These are phyloP conservation scores for Chirona hameri DNA, from an alignment of 2,888 invertebrate genomes.

Conservation along the genomic window DNA sequence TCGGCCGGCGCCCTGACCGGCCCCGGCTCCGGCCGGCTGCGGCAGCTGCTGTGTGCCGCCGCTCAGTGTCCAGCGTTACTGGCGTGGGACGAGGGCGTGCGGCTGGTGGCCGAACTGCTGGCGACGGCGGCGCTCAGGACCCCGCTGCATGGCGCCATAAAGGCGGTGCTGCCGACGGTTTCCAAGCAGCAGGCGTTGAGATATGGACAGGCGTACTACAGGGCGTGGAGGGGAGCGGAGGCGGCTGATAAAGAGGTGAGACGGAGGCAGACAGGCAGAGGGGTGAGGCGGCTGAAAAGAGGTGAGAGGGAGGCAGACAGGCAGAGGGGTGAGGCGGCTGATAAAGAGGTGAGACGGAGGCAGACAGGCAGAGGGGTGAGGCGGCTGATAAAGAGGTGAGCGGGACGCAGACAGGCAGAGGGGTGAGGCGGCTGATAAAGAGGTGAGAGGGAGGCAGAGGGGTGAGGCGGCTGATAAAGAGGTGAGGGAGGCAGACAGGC, in stretches of 20 bases:
- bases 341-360: too few species aligned
- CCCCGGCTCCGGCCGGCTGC: not conserved
- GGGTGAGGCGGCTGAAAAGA: not conserved
- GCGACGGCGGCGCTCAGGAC: not conserved
- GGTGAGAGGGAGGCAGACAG: too few species aligned
- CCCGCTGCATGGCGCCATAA: not conserved
- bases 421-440: too few species aligned
- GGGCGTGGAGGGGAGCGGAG: not conserved
- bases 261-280: not conserved
- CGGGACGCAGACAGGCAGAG: too few species aligned
- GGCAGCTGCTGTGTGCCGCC: constrained; percentile 8
- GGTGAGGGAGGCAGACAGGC: too few species aligned
- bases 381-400: too few species aligned
- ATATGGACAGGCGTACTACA: constrained; percentile 6
- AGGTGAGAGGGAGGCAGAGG: too few species aligned
- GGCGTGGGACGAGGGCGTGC: not conserved
- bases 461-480: too few species aligned
- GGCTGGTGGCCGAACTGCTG: not conserved
- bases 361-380: too few species aligned
- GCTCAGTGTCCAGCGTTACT: not conserved
- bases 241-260: not conserved
- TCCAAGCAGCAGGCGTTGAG: not conserved
- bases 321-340: too few species aligned
- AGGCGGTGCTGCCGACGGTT: not conserved
- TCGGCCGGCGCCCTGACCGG: too few species aligned